A percentile compares a stretch with the other conserved stretches of the same genome.
Evolutionary conservation across 1,140 invertebrate genomes (phyloP).

Genomic region (Ostrea denselamellosa): DNA sequence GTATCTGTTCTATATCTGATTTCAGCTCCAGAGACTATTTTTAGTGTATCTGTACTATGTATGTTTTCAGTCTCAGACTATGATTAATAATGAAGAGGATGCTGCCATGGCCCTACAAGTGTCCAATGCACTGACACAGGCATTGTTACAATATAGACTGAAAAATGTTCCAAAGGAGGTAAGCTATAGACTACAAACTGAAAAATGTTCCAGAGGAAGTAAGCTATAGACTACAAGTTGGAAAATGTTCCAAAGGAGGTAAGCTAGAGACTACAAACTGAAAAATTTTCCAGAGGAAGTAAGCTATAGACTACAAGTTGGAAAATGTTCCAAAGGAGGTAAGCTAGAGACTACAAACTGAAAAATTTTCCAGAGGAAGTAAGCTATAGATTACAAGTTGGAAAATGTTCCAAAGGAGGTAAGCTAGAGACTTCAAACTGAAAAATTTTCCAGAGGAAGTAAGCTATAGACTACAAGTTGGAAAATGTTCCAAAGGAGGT

Average conservation of each 20-base stretch:
- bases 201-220: background rate
- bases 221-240: background rate
- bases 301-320: background rate
- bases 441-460: background rate
- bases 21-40: no score
- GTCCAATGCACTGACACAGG: slow-evolving; percentile 69
- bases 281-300: background rate
- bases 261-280: background rate
- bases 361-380: background rate
- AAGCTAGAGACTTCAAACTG: background rate
- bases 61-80: slow-evolving; percentile 63
- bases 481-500: no score
- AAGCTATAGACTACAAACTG: background rate
- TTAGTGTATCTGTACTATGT: background rate
- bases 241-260: no score
- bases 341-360: background rate
- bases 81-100: slow-evolving; percentile 68
- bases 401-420: slow-evolving; percentile 59
- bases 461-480: background rate
- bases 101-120: slow-evolving; percentile 70
- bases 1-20: no score
- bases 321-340: background rate
- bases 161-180: slow-evolving; percentile 60
- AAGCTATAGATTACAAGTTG: background rate
- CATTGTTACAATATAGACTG: slow-evolving; percentile 64